Evolutionary conservation across 2,113 vertebrate genomes (phyloP), one percentile per base, ranked within the genome.

Genomic region (Elaphurus davidianus): DNA sequence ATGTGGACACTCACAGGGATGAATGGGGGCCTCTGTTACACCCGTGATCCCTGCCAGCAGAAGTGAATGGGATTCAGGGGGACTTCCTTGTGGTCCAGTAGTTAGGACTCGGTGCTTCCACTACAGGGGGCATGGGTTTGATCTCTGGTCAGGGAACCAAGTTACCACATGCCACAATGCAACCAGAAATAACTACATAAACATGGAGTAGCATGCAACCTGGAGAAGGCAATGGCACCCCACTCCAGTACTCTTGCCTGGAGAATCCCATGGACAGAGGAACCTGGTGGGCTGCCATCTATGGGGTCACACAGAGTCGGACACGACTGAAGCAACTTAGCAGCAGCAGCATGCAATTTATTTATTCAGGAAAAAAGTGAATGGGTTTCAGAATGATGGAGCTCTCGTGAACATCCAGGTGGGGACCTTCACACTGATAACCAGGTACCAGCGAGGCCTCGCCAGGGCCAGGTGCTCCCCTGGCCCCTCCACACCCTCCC

Each of bases 1-100:
- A 50, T 0, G 1, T 15, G 28, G 45, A 43, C 16, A 4, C 50
- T 1, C 10, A 19, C 40, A 64, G 21, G 19, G 7, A 4, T 5
- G 14, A 23, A 13, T 1, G 17, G 78, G 33, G 33, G 11, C 47
- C 33, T 25, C 50, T 7, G 17, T 9, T 23, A 21, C 43, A 11
- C 33, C 40, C 33, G 1, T 21, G 64, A 36, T 25, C 54, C 23
- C 1, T 25, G 30, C 33, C 76, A 52, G 86, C 59, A 11, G 62
- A 87, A 86, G 50, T n/a, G 21, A 62, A 54, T 0, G 0, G 27
- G 28, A 62, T 76, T 90, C 52, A 6, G 81, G 40, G 71, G 40
- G 23, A 23, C 36, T 76, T 76, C 40, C 40, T 15, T 27, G 23
- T 76, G 40, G 71, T 76, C 71, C 71, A 76, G 71, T 1, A 12